Evolutionary conservation across 2,113 vertebrate genomes (phyloP).

Genomic region (Eublepharis macularius): DNA sequence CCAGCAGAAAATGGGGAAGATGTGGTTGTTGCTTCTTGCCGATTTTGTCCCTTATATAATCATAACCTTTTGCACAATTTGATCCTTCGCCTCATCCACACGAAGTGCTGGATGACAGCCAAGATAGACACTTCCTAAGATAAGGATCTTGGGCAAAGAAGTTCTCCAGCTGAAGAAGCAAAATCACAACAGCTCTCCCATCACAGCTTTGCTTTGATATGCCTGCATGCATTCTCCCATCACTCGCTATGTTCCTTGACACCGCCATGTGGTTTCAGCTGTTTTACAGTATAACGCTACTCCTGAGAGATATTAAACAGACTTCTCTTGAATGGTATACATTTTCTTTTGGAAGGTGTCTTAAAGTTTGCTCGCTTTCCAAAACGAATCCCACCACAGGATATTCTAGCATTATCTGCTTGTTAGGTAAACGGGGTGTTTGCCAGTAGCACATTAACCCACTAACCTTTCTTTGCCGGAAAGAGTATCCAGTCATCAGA

Average conservation of each 20-base stretch:
- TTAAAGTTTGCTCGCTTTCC: constrained; percentile 32
- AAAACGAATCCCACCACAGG: constrained; percentile 40
- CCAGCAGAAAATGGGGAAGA: no score
- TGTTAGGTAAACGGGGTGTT: constrained; percentile 47
- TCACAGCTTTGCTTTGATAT: no score
- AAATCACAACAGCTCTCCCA: no score
- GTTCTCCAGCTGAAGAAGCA: neutral
- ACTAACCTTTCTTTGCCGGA: constrained; percentile 54
- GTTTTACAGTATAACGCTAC: neutral
- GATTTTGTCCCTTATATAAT: no score
- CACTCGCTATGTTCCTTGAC: neutral
- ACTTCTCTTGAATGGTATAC: neutral
- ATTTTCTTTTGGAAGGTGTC: constrained; percentile 47
- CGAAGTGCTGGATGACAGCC: no score
- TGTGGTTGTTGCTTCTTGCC: no score
- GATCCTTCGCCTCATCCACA: no score
- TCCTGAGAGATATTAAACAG: neutral
- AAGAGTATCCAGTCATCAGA: constrained; percentile 43
- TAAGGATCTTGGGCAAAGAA: no score
- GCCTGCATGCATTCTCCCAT: neutral
- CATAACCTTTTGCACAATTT: no score
- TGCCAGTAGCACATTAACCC: constrained; percentile 57
- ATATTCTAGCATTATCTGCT: constrained; percentile 41
- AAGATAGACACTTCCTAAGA: no score
- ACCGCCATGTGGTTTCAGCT: neutral